Percentiles rank a stretch among this genome's conserved stretches.
These are phyloP conservation scores for Ctenopoma kingsleyae DNA, from an alignment of 2,797 vertebrate species.

Conservation along the genomic window DNA sequence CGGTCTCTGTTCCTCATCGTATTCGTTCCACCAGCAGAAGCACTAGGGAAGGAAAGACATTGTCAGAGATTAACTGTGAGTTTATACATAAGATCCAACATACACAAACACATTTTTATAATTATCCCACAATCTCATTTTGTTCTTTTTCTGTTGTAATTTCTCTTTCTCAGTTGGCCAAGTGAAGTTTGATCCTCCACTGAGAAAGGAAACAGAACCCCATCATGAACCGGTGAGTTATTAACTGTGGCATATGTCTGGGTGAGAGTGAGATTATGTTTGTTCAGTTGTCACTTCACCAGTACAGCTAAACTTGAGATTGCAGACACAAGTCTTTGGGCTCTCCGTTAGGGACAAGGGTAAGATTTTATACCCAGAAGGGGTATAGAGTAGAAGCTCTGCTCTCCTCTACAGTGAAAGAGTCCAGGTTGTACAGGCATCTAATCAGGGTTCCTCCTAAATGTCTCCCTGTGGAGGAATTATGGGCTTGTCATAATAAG, in stretches of 20 bases:
- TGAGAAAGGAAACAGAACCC: constrained; percentile 96
- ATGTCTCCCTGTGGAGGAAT: neutral
- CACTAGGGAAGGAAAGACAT: constrained; percentile 94
- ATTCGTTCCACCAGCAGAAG: constrained; percentile 96
- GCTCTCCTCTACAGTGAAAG: neutral
- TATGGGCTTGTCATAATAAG: neutral
- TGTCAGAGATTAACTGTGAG: constrained; percentile 98
- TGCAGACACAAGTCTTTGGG: neutral
- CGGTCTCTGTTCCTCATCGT: constrained; percentile 93
- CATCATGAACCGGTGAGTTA: constrained; percentile 96
- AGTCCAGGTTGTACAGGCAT: neutral
- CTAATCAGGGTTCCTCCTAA: neutral
- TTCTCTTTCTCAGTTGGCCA: constrained; percentile 88
- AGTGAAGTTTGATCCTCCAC: constrained; percentile 95
- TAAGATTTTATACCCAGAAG: neutral
- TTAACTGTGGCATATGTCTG: neutral
- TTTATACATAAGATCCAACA: constrained; percentile 25
- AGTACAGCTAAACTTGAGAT: constrained; percentile 48
- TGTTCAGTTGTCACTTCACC: constrained; percentile 47
- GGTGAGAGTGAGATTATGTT: constrained; percentile 12
- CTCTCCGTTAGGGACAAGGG: neutral
- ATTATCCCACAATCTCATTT: neutral
- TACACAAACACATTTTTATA: neutral
- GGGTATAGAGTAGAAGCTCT: constrained; percentile 6
- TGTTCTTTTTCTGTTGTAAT: neutral